Conservation (phyloP, 2,797 vertebrate species). For the Arrhamphus sclerolepis region DNA sequence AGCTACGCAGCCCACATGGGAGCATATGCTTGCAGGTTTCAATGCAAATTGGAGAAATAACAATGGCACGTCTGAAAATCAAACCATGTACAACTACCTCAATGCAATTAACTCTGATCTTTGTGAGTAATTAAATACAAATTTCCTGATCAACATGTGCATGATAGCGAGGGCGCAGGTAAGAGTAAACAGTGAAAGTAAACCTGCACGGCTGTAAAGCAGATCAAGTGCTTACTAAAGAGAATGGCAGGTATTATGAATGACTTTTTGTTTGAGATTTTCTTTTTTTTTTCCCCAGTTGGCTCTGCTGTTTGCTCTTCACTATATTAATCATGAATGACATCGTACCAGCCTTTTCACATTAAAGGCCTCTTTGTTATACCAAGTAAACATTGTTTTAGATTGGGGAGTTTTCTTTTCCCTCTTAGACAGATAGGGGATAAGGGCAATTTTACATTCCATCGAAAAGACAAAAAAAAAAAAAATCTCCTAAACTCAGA, state of each 20-base stretch:
- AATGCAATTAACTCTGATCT: conserved; percentile 18
- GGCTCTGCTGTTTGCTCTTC: conserved; percentile 69
- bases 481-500: conserved; percentile 13
- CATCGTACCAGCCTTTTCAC: conserved; percentile 67
- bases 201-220: conserved; percentile 3
- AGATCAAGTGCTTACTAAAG: conserved; percentile 6
- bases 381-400: conserved; percentile 76
- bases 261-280: conserved; percentile 56
- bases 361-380: conserved; percentile 73
- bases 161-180: conserved; percentile 15
- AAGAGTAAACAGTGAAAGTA: conserved; percentile 31
- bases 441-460: conserved; percentile 70
- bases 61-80: conserved; percentile 5
- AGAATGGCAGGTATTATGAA: conserved; percentile 59
- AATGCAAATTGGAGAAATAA: neutral
- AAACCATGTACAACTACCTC: conserved; percentile 4
- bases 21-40: conserved; percentile 18
- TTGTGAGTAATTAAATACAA: conserved; percentile 27
- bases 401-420: conserved; percentile 42
- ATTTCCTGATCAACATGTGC: conserved; percentile 19
- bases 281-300: conserved; percentile 62
- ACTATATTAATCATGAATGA: conserved; percentile 73
- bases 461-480: conserved; percentile 14
- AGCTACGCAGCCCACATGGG: too few relatives aligned
- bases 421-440: conserved; percentile 54